Conservation (phyloP, 92 coral and sea anemone species). For the Blastomussa wellsi region DNA sequence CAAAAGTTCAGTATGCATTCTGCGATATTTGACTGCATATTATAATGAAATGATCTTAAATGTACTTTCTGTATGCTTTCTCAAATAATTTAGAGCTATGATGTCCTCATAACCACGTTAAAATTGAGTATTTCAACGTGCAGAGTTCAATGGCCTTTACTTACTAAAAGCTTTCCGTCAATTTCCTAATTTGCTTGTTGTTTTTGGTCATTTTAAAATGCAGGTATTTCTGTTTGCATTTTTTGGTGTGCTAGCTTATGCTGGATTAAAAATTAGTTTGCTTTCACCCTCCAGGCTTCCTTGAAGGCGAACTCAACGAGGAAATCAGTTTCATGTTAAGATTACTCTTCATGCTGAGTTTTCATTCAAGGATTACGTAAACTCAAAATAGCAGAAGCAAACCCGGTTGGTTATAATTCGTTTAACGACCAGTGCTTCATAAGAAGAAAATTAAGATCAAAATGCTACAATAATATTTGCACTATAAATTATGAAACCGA, state of each 20-base stretch:
- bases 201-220: not conserved
- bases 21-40: not conserved
- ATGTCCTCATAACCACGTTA: not conserved
- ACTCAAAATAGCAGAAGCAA: not conserved
- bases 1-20: not conserved
- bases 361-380: not conserved
- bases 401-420: not conserved
- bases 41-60: not conserved
- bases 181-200: not conserved
- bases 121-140: not conserved
- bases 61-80: not conserved
- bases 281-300: not conserved
- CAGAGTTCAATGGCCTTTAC: not conserved
- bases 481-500: not conserved
- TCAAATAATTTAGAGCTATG: not conserved
- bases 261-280: not conserved
- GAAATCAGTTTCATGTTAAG: not conserved
- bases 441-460: not conserved
- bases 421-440: not conserved
- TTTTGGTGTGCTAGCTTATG: not conserved
- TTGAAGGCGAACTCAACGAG: not conserved
- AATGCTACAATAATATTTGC: not conserved
- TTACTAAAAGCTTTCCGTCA: not conserved
- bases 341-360: not conserved
- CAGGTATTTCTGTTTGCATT: slow-evolving; percentile 1